Evolutionary conservation across 1,140 invertebrate species (phyloP).

Genomic region (Atta cephalotes): DNA sequence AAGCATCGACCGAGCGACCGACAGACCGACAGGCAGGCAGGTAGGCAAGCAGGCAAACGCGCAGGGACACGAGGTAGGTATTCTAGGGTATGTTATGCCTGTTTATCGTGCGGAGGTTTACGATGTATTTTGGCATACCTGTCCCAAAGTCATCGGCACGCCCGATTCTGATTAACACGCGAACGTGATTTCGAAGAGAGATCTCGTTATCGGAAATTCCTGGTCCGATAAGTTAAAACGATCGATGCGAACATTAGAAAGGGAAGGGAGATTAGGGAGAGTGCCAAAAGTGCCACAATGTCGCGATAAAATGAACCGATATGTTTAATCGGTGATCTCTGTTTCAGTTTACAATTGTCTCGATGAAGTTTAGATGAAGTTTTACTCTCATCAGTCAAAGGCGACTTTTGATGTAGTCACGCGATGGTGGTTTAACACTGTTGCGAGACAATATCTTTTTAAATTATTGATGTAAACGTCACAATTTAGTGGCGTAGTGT

Average conservation of each 20-base stretch:
- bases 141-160: slow-evolving; percentile 19
- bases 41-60: slow-evolving; percentile 28
- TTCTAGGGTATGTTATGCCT: slow-evolving; percentile 76
- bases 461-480: slow-evolving; percentile 5
- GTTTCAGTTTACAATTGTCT: slow-evolving; percentile 39
- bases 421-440: slow-evolving; percentile 31
- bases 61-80: slow-evolving; percentile 78
- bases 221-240: slow-evolving; percentile 23
- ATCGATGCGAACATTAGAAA: slow-evolving; percentile 12
- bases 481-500: neutral
- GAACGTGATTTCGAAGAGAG: slow-evolving; percentile 5
- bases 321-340: slow-evolving; percentile 45
- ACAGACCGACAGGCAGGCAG: slow-evolving; percentile 76
- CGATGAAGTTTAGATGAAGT: slow-evolving; percentile 9
- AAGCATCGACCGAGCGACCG: slow-evolving; percentile 84
- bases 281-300: slow-evolving; percentile 3
- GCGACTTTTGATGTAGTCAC: slow-evolving; percentile 26
- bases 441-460: slow-evolving; percentile 24
- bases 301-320: slow-evolving; percentile 39
- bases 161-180: slow-evolving; percentile 42
- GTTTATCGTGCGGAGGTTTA: slow-evolving; percentile 71
- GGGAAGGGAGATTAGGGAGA: neutral
- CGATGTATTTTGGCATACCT: slow-evolving; percentile 46
- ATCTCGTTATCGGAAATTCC: slow-evolving; percentile 9
- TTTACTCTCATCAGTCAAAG: slow-evolving; percentile 4